Evolutionary conservation across 92 coral and sea anemone genomes (phyloP).

Genomic region (Meandrina meandrites): DNA sequence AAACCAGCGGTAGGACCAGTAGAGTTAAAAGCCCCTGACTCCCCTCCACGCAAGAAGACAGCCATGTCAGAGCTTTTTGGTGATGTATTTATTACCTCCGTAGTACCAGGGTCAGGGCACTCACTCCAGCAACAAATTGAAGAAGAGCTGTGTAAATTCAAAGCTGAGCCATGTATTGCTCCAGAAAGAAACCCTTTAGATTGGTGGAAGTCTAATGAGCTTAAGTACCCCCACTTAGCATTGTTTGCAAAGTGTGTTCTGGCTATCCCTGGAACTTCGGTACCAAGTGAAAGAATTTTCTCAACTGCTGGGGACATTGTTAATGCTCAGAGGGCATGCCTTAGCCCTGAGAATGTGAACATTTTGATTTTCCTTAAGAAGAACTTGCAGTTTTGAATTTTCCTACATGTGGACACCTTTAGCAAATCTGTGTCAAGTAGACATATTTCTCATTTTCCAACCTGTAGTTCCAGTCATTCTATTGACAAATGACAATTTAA

Average conservation of each 20-base stretch:
- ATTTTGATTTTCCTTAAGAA: conserved; percentile 16
- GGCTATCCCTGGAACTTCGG: conserved; percentile 36
- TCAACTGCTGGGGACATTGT: conserved; percentile 38
- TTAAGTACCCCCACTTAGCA: not conserved
- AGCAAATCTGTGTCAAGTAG: not conserved
- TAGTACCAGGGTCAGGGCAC: not conserved
- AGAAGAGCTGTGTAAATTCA: not conserved
- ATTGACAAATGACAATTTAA: not conserved
- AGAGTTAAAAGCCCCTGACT: not conserved
- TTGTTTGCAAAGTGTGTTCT: conserved; percentile 7
- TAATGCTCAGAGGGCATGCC: conserved; percentile 24
- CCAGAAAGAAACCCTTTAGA: not conserved
- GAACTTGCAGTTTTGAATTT: too few relatives aligned
- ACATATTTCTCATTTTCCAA: conserved; percentile 17
- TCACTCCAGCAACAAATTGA: conserved; percentile 12
- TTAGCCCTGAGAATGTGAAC: conserved; percentile 37
- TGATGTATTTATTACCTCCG: not conserved
- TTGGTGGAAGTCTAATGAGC: not conserved
- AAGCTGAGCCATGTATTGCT: conserved; percentile 8
- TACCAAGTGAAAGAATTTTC: conserved; percentile 31
- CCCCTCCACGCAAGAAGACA: too few relatives aligned
- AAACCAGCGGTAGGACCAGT: too few relatives aligned
- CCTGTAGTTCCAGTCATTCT: conserved; percentile 12
- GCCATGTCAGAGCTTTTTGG: not conserved
- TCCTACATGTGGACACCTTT: not conserved